Percentiles rank a stretch among this genome's conserved stretches.
phyloP scores from a whole-genome alignment of 2,797 vertebrate genomes.

The Helostoma temminkii region DNA sequence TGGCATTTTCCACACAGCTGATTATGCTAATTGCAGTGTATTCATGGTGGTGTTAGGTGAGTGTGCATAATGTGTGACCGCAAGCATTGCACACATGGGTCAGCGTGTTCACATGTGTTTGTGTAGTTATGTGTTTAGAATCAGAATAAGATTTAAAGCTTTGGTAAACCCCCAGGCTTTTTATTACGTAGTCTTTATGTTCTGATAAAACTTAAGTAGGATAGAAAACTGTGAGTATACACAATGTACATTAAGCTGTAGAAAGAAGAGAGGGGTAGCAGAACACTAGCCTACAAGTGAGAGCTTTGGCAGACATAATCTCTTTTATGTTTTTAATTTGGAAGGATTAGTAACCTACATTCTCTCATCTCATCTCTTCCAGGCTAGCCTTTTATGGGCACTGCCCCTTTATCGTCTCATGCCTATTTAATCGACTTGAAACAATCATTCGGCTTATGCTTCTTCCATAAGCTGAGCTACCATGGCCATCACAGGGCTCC shows the following conservation, averaged over 20 bases:
- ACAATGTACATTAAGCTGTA: constrained; percentile 26
- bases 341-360: constrained; percentile 70
- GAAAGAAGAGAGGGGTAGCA: constrained; percentile 15
- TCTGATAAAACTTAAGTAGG: constrained; percentile 28
- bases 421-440: constrained; percentile 16
- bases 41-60: constrained; percentile 17
- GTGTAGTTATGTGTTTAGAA: constrained; percentile 23
- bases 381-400: constrained; percentile 63
- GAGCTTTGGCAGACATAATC: constrained; percentile 62
- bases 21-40: constrained; percentile 47
- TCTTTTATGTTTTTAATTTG: constrained; percentile 74
- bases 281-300: constrained; percentile 52
- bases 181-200: constrained; percentile 26
- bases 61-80: constrained; percentile 18
- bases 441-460: background rate
- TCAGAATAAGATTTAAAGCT: constrained; percentile 41
- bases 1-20: constrained; percentile 41
- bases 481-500: no score
- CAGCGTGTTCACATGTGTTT: constrained; percentile 10
- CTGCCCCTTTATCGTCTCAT: constrained; percentile 17
- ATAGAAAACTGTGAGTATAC: constrained; percentile 32
- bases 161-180: constrained; percentile 30
- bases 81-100: background rate
- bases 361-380: constrained; percentile 53
- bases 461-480: no score